A percentile compares a stretch with the other conserved stretches of the same genome.
phyloP scores from a whole-genome alignment of 2,888 invertebrate species.

The Leistus spinibarbis region DNA sequence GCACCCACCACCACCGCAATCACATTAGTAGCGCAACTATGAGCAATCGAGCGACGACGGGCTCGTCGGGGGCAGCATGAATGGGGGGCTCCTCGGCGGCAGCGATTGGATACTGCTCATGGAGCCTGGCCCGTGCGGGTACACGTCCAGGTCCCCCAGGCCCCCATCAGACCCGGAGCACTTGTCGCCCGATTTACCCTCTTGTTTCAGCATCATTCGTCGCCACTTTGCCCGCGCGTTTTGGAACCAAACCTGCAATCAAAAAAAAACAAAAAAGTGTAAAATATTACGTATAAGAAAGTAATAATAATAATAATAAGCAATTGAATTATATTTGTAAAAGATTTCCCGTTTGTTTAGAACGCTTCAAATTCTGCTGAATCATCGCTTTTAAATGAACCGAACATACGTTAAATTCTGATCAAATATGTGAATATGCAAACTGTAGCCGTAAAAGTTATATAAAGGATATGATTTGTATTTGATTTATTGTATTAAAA shows the following conservation, averaged over 20 bases:
- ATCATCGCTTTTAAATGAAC: too few relatives aligned
- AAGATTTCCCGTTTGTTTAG: too few relatives aligned
- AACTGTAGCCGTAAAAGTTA: too few relatives aligned
- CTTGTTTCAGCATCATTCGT: conserved; percentile 83
- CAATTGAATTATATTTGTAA: too few relatives aligned
- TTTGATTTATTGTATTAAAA: too few relatives aligned
- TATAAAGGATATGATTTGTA: too few relatives aligned
- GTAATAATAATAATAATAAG: too few relatives aligned
- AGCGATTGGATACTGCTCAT: conserved; percentile 68
- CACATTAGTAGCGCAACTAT: conserved; percentile 54
- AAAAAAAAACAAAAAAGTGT: conserved; percentile 55
- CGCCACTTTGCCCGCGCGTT: conserved; percentile 94
- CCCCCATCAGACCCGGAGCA: conserved; percentile 70
- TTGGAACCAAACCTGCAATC: conserved; percentile 91
- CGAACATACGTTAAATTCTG: too few relatives aligned
- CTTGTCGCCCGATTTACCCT: conserved; percentile 73
- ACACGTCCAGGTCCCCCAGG: conserved; percentile 67
- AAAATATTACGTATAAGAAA: too few relatives aligned
- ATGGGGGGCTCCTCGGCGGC: conserved; percentile 73
- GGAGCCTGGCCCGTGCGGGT: conserved; percentile 62
- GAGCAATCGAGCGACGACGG: conserved; percentile 77
- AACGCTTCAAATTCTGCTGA: too few relatives aligned
- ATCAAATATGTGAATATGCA: too few relatives aligned
- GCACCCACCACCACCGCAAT: conserved; percentile 32
- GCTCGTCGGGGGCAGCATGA: conserved; percentile 71